Percentiles rank a stretch among this genome's conserved stretches.
These are phyloP conservation scores for Noctuana brunneofusca DNA, from an alignment of 2,888 invertebrate genomes.

Conservation along the genomic window DNA sequence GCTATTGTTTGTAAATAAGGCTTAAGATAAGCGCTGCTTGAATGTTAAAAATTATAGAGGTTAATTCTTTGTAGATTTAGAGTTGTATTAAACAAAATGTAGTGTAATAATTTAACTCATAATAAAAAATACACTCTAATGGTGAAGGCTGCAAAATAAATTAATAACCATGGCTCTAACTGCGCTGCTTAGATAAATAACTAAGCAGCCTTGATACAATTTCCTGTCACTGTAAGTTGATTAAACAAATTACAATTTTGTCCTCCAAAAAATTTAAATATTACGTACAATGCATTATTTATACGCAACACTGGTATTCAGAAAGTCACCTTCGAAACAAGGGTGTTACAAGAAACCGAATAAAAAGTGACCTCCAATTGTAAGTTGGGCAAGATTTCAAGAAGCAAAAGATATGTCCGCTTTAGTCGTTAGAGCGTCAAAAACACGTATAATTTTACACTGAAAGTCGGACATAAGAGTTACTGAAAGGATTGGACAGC, in stretches of 20 bases:
- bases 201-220: slow-evolving; percentile 26
- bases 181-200: slow-evolving; percentile 17
- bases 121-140: background rate
- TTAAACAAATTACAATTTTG: slow-evolving; percentile 18
- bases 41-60: no score
- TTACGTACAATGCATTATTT: background rate
- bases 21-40: background rate
- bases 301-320: slow-evolving; percentile 18
- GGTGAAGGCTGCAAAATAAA: slow-evolving; percentile 1
- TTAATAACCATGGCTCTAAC: slow-evolving; percentile 6
- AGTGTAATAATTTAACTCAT: background rate
- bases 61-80: no score
- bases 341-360: slow-evolving; percentile 15
- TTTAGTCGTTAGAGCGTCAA: slow-evolving; percentile 52
- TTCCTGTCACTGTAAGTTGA: slow-evolving; percentile 22
- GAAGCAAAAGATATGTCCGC: slow-evolving; percentile 48
- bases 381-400: slow-evolving; percentile 32
- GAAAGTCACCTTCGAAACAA: slow-evolving; percentile 21
- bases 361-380: slow-evolving; percentile 27
- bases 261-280: slow-evolving; percentile 9
- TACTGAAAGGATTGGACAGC: slow-evolving; percentile 54
- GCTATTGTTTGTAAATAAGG: slow-evolving; percentile 30
- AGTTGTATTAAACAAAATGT: no score
- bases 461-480: slow-evolving; percentile 57
- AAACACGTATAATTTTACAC: slow-evolving; percentile 65